Base-by-base conservation (phyloP, 2,113 vertebrate genomes). In the Halcyon senegalensis region DNA sequence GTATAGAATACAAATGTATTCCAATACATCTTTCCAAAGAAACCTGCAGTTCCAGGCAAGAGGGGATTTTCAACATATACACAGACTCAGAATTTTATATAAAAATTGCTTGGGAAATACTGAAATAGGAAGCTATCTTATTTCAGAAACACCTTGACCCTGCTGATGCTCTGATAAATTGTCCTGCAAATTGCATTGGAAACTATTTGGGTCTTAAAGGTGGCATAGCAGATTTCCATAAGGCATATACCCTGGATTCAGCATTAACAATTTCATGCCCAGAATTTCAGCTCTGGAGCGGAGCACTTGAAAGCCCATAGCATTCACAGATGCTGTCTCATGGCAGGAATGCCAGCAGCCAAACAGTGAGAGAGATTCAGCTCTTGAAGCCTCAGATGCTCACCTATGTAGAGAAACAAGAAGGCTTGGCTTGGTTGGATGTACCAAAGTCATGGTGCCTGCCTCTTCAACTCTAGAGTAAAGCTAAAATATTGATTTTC, bases 191-290 rank as follows among this genome's bases (percentile, higher is more conserved):
- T 78, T 88, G 85, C 12, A 39, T 46, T 5, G 1, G 43, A 77
- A 73, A 39, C 25, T 17, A 17, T 30, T 30, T 41, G 27, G 1
- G 5, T 63, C 21, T 48, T 63, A n/a, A 62, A 8, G 5, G 14
- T 2, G 3, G 13, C 8, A 17, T 33, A 13, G 3, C 2, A 3
- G 2, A 1, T 60, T 56, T 74, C 64, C 13, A 13, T 44, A 1
- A 59, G 24, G 50, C 5, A 0, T 8, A 4, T 76, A 24, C 15
- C 27, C 24, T 39, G 15, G 24, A 64, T 69, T 7, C 15, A 24
- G 7, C 24, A 35, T 41, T 33, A 64, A 30, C 4, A 60, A 25
- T 30, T 69, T 74, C 21, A 73, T 35, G 27, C 4, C 25, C 28
- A 44, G 10, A 82, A 51, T 56, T 66, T 37, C 35, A 78, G 6